These are phyloP conservation scores for Trematocara macrostoma DNA, from an alignment of 2,113 vertebrate genomes.

Conservation along the genomic window DNA sequence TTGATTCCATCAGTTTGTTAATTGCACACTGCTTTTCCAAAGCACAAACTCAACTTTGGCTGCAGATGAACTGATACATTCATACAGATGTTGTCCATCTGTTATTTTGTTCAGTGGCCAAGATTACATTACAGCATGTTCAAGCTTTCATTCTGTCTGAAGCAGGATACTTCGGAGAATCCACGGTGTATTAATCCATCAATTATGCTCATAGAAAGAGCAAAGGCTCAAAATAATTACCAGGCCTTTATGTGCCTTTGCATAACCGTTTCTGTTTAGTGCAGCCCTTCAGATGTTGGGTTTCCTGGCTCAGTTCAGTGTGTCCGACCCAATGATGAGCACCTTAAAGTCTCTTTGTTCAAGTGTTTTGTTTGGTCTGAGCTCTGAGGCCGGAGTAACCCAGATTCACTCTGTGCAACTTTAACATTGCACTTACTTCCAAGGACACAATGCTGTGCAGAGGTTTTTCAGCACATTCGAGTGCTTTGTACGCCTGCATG, in stretches of 20 bases:
- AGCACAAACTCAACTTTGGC: background rate
- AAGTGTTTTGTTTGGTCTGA: background rate
- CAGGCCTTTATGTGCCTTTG: background rate
- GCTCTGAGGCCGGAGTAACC: background rate
- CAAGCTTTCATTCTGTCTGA: background rate
- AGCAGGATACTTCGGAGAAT: background rate
- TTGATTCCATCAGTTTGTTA: constrained; percentile 38
- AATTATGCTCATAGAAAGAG: background rate
- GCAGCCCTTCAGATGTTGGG: background rate
- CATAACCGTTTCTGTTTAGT: constrained; percentile 4
- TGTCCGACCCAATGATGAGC: background rate
- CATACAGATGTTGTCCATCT: constrained; percentile 38
- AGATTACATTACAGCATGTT: background rate
- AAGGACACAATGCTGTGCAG: background rate
- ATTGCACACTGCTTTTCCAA: constrained; percentile 20
- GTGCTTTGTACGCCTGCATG: background rate
- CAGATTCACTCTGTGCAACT: background rate
- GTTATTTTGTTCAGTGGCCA: background rate
- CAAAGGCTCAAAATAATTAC: background rate
- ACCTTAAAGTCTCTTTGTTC: constrained; percentile 1
- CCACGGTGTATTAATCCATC: background rate
- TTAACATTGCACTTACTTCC: background rate
- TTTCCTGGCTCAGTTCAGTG: background rate
- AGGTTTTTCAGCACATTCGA: background rate
- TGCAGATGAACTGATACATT: constrained; percentile 14